These are phyloP conservation scores for Bimastos eiseni DNA, from an alignment of 2,888 invertebrate genomes.

Conservation along the genomic window DNA sequence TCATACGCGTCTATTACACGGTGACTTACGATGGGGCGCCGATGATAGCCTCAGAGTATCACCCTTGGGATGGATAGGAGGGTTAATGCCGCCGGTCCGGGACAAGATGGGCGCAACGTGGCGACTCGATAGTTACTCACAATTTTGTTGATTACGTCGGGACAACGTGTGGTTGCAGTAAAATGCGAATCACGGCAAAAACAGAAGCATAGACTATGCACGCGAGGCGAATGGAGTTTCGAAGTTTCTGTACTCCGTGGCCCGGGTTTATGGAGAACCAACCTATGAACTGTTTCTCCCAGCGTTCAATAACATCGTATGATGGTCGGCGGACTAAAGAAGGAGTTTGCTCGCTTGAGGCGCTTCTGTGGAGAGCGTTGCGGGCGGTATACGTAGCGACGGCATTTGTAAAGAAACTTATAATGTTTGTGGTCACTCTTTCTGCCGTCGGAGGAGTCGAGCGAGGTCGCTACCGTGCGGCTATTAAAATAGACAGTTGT, in stretches of 20 bases:
- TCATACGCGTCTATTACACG: neutral
- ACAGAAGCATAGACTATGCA: conserved; percentile 8
- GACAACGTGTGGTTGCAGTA: neutral
- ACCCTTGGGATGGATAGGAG: neutral
- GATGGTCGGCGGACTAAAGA: neutral
- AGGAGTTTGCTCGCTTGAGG: neutral
- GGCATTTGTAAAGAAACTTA: neutral
- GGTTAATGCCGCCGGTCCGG: neutral
- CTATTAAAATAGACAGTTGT: neutral
- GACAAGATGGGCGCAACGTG: neutral
- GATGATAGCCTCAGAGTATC: neutral
- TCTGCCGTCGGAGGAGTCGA: neutral
- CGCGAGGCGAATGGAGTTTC: neutral
- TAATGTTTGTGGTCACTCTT: neutral
- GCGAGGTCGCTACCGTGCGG: neutral
- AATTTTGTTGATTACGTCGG: neutral
- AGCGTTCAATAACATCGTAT: neutral
- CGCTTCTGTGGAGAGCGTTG: neutral
- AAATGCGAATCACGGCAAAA: neutral
- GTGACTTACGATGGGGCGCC: conserved; percentile 14
- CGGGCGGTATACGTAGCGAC: neutral
- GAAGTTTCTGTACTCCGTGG: neutral
- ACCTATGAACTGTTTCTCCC: neutral
- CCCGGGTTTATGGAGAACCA: neutral
- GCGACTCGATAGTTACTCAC: neutral